Conservation (phyloP, 2,113 vertebrate species). For the Origma solitaria region DNA sequence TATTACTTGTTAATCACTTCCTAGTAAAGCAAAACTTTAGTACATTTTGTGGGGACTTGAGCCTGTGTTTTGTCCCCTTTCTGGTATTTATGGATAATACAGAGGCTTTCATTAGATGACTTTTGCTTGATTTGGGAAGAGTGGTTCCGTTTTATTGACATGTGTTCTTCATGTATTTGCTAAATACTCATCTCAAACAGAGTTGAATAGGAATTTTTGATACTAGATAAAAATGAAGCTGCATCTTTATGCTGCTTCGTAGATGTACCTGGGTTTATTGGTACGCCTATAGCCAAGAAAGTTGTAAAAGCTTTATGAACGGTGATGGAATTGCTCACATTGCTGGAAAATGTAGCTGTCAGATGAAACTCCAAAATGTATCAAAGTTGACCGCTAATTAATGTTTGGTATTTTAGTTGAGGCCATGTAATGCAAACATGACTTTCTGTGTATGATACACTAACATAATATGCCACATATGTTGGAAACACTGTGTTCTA, state of each 20-base stretch:
- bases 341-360: background rate
- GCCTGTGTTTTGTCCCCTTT: background rate
- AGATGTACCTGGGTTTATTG: background rate
- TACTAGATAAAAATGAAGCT: background rate
- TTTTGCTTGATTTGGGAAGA: background rate
- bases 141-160: background rate
- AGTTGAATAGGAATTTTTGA: background rate
- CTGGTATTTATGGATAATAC: background rate
- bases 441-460: background rate
- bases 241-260: background rate
- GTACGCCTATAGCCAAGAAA: background rate
- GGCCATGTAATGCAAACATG: background rate
- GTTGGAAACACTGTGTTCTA: background rate
- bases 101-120: background rate
- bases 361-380: background rate
- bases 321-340: background rate
- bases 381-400: background rate
- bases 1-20: background rate
- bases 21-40: background rate
- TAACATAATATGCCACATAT: background rate
- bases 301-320: background rate
- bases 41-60: accelerated
- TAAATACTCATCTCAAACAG: background rate
- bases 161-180: background rate
- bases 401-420: background rate